These are phyloP conservation scores for Spinus olivaceus DNA, from an alignment of 2,797 vertebrate genomes.

Conservation along the genomic window DNA sequence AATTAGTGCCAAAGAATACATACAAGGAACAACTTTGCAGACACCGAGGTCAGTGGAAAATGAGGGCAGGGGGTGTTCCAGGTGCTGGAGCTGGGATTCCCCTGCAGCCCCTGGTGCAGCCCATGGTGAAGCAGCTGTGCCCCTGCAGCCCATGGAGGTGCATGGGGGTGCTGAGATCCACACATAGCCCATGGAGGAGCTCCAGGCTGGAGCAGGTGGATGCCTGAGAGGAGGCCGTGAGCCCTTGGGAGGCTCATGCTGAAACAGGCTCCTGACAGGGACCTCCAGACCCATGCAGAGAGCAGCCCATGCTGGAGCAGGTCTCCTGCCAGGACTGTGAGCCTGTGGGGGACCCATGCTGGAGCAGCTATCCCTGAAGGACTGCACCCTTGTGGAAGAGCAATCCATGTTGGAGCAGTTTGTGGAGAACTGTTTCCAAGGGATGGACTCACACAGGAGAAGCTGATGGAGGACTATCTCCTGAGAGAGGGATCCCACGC, in stretches of 20 bases:
- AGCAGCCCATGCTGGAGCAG: neutral
- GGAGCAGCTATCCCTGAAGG: neutral
- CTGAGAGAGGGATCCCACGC: neutral
- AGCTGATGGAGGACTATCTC: neutral
- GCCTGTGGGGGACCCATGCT: neutral
- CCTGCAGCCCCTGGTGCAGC: neutral
- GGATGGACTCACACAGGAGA: neutral
- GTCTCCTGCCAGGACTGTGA: neutral
- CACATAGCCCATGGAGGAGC: neutral
- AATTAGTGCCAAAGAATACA: neutral
- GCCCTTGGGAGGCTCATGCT: too few species aligned
- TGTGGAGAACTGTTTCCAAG: neutral
- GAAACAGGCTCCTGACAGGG: too few species aligned
- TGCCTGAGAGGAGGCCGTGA: neutral
- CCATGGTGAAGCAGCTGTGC: neutral
- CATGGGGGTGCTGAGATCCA: neutral
- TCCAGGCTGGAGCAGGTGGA: neutral
- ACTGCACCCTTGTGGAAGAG: too few species aligned
- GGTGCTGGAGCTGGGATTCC: rapidly evolving
- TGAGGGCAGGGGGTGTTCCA: neutral
- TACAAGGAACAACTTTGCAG: neutral
- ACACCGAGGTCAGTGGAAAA: neutral
- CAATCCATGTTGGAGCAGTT: rapidly evolving
- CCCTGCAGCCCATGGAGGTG: neutral
- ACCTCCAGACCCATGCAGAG: too few species aligned